Evolutionary conservation across 2,113 vertebrate genomes (phyloP).

Genomic region (Myrmecophaga tridactyla): DNA sequence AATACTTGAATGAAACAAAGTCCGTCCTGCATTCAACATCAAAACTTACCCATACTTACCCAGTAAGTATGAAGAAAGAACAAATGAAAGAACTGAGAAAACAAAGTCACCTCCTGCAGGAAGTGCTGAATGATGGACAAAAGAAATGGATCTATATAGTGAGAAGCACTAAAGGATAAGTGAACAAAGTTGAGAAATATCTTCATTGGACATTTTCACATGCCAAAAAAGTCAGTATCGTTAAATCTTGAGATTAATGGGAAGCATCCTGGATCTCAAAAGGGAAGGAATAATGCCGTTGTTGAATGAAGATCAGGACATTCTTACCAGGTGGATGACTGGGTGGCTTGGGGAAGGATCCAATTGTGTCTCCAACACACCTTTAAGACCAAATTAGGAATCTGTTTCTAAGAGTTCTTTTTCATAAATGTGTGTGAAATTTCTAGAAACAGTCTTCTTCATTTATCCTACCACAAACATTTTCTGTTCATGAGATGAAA

Average conservation of each 20-base stretch:
- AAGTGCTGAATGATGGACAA: conserved; percentile 94
- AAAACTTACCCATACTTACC: too few relatives aligned
- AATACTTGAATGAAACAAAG: too few relatives aligned
- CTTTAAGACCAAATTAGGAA: conserved; percentile 85
- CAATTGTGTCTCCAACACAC: conserved; percentile 91
- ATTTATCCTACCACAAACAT: conserved; percentile 85
- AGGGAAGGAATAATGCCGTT: conserved; percentile 89
- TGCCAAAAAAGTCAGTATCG: conserved; percentile 88
- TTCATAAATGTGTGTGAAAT: conserved; percentile 94
- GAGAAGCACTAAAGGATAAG: conserved; percentile 94
- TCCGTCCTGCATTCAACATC: too few relatives aligned
- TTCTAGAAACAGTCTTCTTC: conserved; percentile 92
- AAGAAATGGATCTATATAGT: conserved; percentile 91
- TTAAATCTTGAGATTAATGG: conserved; percentile 92
- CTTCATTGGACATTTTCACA: conserved; percentile 93
- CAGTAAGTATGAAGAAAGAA: too few relatives aligned
- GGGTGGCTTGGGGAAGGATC: conserved; percentile 88
- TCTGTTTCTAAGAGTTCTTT: conserved; percentile 90
- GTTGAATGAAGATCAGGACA: conserved; percentile 87
- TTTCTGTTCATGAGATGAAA: conserved; percentile 87
- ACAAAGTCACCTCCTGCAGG: conserved; percentile 81
- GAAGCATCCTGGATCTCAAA: conserved; percentile 89
- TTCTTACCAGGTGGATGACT: conserved; percentile 89
- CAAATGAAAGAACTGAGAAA: too few relatives aligned
- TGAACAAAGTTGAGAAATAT: conserved; percentile 95